Percentiles rank a stretch among this genome's conserved stretches.
Evolutionary conservation across 2,113 vertebrate genomes (phyloP).

Genomic region (Mesitornis unicolor): DNA sequence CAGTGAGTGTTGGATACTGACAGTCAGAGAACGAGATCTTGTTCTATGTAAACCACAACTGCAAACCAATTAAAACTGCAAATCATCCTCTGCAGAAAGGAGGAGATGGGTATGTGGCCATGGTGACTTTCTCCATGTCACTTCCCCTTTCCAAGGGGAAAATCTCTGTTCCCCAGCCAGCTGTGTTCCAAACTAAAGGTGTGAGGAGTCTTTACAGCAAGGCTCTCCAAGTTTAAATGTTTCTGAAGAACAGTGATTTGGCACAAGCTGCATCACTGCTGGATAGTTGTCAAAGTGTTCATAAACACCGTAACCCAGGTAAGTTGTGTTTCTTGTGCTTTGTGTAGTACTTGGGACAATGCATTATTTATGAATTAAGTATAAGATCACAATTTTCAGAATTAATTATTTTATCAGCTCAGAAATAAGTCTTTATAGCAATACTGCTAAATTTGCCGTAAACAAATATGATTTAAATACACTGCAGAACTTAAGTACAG

Average conservation of each 20-base stretch:
- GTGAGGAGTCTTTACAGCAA: background rate
- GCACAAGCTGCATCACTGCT: background rate
- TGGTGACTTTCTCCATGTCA: background rate
- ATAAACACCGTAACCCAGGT: background rate
- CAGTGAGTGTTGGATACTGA: background rate
- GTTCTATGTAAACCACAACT: background rate
- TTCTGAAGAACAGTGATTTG: background rate
- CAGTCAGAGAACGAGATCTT: background rate
- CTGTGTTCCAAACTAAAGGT: background rate
- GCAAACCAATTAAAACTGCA: background rate
- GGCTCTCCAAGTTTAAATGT: background rate
- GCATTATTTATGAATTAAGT: background rate
- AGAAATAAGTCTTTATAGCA: background rate
- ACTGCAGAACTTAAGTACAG: background rate
- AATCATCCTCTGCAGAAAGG: background rate
- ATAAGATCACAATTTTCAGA: background rate
- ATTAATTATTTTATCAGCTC: background rate
- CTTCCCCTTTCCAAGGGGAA: background rate
- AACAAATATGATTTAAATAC: background rate
- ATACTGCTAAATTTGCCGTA: background rate
- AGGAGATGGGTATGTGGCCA: background rate
- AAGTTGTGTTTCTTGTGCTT: background rate
- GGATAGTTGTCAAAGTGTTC: background rate
- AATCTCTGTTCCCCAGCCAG: background rate
- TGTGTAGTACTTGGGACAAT: background rate